A percentile compares a stretch with the other conserved stretches of the same genome.
Conservation (phyloP, 2,888 invertebrate genomes). For the Eucera pruinosa region DNA sequence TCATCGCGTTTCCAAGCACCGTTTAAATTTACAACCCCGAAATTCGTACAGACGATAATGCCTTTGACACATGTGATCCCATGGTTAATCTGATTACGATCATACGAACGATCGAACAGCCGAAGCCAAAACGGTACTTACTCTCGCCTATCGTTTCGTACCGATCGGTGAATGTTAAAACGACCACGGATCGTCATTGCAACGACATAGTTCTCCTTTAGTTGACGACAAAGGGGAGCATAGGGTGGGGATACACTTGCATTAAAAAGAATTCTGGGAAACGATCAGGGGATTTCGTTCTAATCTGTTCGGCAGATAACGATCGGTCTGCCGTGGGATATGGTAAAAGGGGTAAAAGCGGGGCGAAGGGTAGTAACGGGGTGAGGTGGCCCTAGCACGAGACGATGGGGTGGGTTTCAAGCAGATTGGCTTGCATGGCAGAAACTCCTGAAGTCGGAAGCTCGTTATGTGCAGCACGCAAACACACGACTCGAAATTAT, state of each 20-base stretch:
- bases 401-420: conserved; percentile 64
- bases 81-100: neutral
- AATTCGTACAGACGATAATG: conserved; percentile 11
- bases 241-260: neutral
- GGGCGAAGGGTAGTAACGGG: conserved; percentile 29
- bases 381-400: conserved; percentile 22
- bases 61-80: neutral
- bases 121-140: conserved; percentile 18
- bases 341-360: conserved; percentile 48
- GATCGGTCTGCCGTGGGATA: conserved; percentile 59
- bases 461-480: conserved; percentile 83
- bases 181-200: neutral
- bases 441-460: conserved; percentile 77
- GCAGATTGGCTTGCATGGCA: conserved; percentile 79
- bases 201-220: neutral
- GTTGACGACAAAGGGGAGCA: neutral
- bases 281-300: conserved; percentile 64
- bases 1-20: neutral
- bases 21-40: conserved; percentile 1
- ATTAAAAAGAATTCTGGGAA: conserved; percentile 51
- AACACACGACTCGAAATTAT: conserved; percentile 83
- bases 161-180: conserved; percentile 8
- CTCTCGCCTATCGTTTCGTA: conserved; percentile 1
- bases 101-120: conserved; percentile 8
- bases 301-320: conserved; percentile 68